Conservation (phyloP, 2,888 invertebrate genomes). For the Coelogynopora nodosa region DNA sequence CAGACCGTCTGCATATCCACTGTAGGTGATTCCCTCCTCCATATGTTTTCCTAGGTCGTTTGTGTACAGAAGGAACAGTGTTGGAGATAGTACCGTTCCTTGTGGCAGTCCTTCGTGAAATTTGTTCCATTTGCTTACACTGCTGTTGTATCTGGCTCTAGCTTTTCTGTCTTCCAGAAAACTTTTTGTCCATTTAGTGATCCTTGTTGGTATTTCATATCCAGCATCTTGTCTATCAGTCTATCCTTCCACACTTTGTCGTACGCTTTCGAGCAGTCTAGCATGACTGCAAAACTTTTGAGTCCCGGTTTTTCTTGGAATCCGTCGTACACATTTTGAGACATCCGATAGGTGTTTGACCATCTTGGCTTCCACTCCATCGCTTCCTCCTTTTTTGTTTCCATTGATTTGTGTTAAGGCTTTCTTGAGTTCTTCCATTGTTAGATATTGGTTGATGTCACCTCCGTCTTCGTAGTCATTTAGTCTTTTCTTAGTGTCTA, state of each 20-base stretch:
- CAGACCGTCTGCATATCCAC: background rate
- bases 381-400: slow-evolving; percentile 13
- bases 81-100: background rate
- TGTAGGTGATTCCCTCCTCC: background rate
- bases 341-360: background rate
- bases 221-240: background rate
- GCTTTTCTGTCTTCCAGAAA: background rate
- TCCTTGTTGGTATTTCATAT: background rate
- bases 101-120: background rate
- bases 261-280: slow-evolving; percentile 13
- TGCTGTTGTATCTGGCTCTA: background rate
- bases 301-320: background rate
- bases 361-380: background rate
- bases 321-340: background rate
- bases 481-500: background rate
- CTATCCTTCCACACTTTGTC: slow-evolving; percentile 1
- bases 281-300: background rate
- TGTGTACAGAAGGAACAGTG: slow-evolving; percentile 3
- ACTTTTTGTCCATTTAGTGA: background rate
- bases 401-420: background rate
- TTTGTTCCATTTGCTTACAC: background rate
- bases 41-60: background rate
- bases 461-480: background rate
- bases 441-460: background rate
- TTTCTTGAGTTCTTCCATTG: background rate